Conservation (phyloP, 2,113 vertebrate genomes). For the Elgaria multicarinata region DNA sequence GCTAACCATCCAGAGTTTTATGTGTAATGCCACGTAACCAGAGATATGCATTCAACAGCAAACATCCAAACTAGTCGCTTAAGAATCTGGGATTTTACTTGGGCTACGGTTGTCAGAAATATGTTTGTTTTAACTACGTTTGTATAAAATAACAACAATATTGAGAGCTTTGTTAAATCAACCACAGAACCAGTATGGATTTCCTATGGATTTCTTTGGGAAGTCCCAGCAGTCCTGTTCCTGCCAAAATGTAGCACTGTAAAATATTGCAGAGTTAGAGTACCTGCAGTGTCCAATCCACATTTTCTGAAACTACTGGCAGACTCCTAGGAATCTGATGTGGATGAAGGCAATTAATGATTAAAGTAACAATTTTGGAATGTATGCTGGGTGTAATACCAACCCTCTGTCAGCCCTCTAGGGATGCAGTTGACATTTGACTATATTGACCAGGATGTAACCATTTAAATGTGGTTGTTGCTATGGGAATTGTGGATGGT, state of each 20-base stretch:
- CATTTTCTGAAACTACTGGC: conserved; percentile 10
- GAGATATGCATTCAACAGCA: conserved; percentile 51
- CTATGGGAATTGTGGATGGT: not conserved
- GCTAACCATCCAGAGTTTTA: conserved; percentile 38
- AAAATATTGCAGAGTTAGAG: conserved; percentile 1
- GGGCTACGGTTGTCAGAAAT: conserved; percentile 43
- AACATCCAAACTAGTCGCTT: conserved; percentile 49
- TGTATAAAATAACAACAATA: conserved; percentile 52
- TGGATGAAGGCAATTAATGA: not conserved
- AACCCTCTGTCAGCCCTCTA: conserved; percentile 3
- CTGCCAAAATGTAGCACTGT: conserved; percentile 26
- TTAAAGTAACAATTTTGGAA: conserved; percentile 45
- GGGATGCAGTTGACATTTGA: not conserved
- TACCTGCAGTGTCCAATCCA: not conserved
- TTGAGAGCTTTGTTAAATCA: conserved; percentile 57
- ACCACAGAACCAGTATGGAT: conserved; percentile 47
- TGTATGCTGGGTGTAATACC: conserved; percentile 18
- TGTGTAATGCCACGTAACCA: conserved; percentile 20
- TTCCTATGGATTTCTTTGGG: conserved; percentile 42
- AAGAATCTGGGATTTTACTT: conserved; percentile 56
- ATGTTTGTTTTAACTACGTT: conserved; percentile 48
- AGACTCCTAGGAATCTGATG: not conserved
- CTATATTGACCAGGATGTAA: conserved; percentile 4
- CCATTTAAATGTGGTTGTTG: conserved; percentile 8
- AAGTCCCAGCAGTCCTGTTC: not conserved